Conservation (phyloP, 2,797 vertebrate genomes). For the Rhabdomys pumilio region DNA sequence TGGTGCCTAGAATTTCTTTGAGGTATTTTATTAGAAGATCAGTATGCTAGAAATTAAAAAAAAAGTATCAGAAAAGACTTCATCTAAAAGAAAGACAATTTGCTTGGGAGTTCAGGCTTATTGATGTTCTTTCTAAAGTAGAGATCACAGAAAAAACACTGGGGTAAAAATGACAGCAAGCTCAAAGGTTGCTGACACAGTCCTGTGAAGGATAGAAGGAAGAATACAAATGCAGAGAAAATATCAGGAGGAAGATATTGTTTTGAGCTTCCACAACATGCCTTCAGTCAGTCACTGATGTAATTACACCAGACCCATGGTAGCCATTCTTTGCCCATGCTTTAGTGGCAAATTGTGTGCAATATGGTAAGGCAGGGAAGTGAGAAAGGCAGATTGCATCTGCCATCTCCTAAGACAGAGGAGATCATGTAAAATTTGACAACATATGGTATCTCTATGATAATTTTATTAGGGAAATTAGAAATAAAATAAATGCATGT, state of each 20-base stretch:
- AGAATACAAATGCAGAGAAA: not conserved
- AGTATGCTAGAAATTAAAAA: not conserved
- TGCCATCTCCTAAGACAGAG: not conserved
- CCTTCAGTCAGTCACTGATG: rapidly evolving
- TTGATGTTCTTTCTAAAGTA: not conserved
- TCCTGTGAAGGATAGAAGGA: rapidly evolving
- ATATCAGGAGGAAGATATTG: not conserved
- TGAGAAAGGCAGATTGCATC: not conserved
- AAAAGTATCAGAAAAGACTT: not conserved
- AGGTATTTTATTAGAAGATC: not conserved
- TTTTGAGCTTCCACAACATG: not conserved
- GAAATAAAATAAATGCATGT: not conserved
- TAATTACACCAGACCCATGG: not conserved
- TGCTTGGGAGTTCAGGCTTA: rapidly evolving
- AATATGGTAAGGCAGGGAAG: rapidly evolving
- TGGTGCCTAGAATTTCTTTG: not conserved
- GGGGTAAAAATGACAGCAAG: not conserved
- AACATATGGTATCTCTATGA: not conserved
- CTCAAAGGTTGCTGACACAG: rapidly evolving
- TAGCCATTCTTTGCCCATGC: rapidly evolving
- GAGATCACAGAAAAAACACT: not conserved
- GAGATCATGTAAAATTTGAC: not conserved
- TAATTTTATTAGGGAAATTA: not conserved
- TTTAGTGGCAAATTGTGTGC: rapidly evolving
- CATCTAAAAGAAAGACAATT: not conserved